A percentile compares a stretch with the other conserved stretches of the same genome.
Conservation (phyloP, 2,113 vertebrate genomes). For the Colaptes auratus region DNA sequence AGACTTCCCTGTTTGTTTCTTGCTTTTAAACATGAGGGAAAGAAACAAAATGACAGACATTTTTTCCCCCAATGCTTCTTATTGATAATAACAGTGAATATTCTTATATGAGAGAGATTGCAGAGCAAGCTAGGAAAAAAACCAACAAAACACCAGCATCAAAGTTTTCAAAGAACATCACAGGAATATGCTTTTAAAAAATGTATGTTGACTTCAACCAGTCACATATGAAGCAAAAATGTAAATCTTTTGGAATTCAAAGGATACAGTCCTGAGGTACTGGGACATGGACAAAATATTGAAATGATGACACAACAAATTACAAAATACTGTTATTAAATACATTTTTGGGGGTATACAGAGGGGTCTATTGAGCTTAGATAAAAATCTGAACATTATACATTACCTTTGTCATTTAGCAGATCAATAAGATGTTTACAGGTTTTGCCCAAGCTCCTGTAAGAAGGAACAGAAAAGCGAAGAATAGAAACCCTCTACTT, state of each 20-base stretch:
- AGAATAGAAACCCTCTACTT: constrained; percentile 1
- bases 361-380: background rate
- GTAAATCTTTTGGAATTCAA: background rate
- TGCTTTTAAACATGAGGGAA: background rate
- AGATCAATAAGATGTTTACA: background rate
- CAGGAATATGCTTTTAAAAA: background rate
- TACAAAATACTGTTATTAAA: background rate
- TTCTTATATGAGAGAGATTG: background rate
- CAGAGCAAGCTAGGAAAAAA: background rate
- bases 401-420: background rate
- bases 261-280: background rate
- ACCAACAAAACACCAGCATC: too few species aligned
- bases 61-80: background rate
- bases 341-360: background rate
- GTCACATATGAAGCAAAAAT: background rate
- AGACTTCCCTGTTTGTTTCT: background rate
- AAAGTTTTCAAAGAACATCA: background rate
- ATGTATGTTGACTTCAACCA: background rate
- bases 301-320: background rate
- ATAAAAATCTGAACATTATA: background rate
- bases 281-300: background rate
- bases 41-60: background rate
- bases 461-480: constrained; percentile 14
- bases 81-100: background rate
- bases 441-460: background rate